phyloP scores from a whole-genome alignment of 1,140 invertebrate genomes.

The Centruroides sculpturatus region DNA sequence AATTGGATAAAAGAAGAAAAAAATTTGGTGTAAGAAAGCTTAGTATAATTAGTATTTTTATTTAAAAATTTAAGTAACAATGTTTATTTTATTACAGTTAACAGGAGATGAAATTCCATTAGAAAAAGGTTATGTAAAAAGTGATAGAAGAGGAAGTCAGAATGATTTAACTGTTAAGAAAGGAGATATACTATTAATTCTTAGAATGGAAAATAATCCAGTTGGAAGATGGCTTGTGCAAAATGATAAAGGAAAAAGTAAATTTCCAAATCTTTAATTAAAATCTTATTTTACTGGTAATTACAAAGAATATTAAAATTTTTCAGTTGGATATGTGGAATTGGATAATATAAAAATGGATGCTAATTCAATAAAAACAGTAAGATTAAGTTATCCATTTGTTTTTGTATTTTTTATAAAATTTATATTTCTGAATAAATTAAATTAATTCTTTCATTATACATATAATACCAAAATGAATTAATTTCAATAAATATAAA shows the following conservation, averaged over 20 bases:
- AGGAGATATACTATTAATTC: constrained; percentile 16
- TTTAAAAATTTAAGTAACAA: neutral
- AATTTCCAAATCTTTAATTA: neutral
- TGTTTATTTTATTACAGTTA: constrained; percentile 5
- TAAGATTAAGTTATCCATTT: constrained; percentile 4
- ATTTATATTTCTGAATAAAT: no score
- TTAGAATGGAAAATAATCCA: constrained; percentile 19
- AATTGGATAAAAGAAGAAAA: constrained; percentile 18
- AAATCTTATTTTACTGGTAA: neutral
- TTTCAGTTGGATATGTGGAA: constrained; percentile 20
- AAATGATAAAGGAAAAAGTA: constrained; percentile 18
- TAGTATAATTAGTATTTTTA: neutral
- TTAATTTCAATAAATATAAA: no score
- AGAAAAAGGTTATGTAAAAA: constrained; percentile 15
- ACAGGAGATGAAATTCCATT: constrained; percentile 19
- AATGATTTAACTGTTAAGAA: constrained; percentile 12
- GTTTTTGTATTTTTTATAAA: no score
- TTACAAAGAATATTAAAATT: neutral
- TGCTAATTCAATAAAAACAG: constrained; percentile 18
- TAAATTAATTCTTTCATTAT: no score
- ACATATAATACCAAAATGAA: no score
- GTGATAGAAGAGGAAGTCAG: constrained; percentile 8
- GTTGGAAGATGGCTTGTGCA: constrained; percentile 18
- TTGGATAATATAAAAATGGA: constrained; percentile 19
- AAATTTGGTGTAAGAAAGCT: constrained; percentile 7